Base-by-base conservation (phyloP, 2,113 vertebrate species). In the Etia nguti region DNA sequence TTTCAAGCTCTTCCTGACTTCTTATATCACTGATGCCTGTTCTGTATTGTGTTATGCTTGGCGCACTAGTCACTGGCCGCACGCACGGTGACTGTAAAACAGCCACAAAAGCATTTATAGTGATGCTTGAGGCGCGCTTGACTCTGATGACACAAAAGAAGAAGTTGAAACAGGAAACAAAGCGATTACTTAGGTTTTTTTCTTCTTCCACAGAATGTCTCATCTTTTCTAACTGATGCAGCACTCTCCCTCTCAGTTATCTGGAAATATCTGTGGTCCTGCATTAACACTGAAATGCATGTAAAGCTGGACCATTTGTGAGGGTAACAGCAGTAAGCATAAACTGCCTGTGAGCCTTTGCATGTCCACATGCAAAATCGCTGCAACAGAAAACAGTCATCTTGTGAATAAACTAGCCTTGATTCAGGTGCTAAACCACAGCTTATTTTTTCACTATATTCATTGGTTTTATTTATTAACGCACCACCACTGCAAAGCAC, bases 11-110 rank as follows among this genome's bases (percentile, higher is more conserved):
- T 48, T 7, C 38, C 41, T 26, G 41, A 46, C 8, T 26, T 48
- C 68, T 29, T 22, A 24, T 6, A 2, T 75, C 26, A 75, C 15
- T 31, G 70, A n/a, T 50, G 43, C 10, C 10, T 20, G 70, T 31
- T 77, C 16, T 77, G 43, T 31, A 50, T 2, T 31, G 70, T 1
- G 24, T 77, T 77, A 77, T 31, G 43, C 1, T 20, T 31, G 16
- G 6, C 0, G 24, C 16, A 31, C 13, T 12, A 29, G 43, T 50
- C 24, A 50, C 16, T 20, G 70, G 24, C 46, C 0, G 3, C 16
- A 29, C 0, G 3, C 46, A 77, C 6, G 12, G 70, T 31, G 70
- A 77, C 26, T 20, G 50, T 8, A 50, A 77, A 20, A 77, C 3
- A 1, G 16, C 43, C 6, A 8, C 43, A 8, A 77, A 50, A 77